Percentiles rank a stretch among this genome's conserved stretches.
phyloP scores from a whole-genome alignment of 2,888 invertebrate species.

The Anorthoa munda region DNA sequence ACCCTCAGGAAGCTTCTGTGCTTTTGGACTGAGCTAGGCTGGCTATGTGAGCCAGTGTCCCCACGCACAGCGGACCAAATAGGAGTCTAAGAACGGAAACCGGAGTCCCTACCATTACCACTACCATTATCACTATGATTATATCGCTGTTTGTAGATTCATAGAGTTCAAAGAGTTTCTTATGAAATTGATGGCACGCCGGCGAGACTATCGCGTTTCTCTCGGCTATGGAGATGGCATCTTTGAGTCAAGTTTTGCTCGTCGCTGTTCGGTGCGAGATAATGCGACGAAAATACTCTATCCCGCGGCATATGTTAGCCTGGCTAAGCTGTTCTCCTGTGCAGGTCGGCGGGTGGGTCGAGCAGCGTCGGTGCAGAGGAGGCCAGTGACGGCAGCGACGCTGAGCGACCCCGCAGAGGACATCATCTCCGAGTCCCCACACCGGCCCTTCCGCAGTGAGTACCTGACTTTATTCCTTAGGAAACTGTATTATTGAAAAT shows the following conservation, averaged over 20 bases:
- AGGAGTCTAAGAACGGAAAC: too few species aligned
- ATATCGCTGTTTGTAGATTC: too few species aligned
- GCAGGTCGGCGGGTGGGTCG: constrained; percentile 80
- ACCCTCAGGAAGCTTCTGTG: too few species aligned
- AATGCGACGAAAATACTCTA: neutral
- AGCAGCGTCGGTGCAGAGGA: constrained; percentile 84
- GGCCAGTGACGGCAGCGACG: constrained; percentile 89
- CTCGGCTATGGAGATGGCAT: too few species aligned
- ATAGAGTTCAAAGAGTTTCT: too few species aligned
- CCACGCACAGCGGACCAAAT: too few species aligned
- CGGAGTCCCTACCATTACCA: too few species aligned
- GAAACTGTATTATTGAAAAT: neutral
- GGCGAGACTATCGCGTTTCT: too few species aligned
- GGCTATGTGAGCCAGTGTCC: too few species aligned
- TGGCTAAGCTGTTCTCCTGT: neutral
- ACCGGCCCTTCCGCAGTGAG: constrained; percentile 85
- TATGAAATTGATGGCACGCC: too few species aligned
- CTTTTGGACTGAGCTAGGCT: too few species aligned
- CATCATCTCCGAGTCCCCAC: constrained; percentile 87
- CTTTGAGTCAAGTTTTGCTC: neutral
- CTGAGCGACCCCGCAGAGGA: constrained; percentile 80
- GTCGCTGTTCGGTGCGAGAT: neutral
- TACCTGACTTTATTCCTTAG: constrained; percentile 45
- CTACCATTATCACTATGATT: too few species aligned
- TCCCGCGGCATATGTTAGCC: neutral